Percentiles rank a stretch among this genome's conserved stretches.
Conservation (phyloP, 1,140 invertebrate genomes). For the Anagrus nilaparvatae region DNA sequence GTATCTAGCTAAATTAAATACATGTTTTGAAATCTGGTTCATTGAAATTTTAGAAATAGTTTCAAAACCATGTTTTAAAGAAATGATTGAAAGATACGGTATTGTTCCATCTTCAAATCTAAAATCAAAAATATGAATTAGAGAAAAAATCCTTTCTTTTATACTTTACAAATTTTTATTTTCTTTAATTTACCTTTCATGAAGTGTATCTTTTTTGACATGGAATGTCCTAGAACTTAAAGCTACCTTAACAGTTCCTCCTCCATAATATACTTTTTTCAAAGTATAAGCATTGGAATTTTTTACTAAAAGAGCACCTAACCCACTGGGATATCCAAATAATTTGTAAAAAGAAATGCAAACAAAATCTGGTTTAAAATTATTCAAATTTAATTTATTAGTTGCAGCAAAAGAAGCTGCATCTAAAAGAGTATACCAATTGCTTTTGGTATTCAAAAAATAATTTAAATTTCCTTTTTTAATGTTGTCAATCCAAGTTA, state of each 20-base stretch:
- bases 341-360: constrained; percentile 95
- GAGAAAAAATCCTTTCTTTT: not conserved
- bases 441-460: constrained; percentile 28
- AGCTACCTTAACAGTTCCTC: constrained; percentile 79
- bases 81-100: constrained; percentile 75
- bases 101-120: constrained; percentile 94
- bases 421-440: constrained; percentile 78
- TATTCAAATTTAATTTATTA: constrained; percentile 63
- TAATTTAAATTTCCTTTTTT: constrained; percentile 49
- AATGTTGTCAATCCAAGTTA: constrained; percentile 59
- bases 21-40: constrained; percentile 59
- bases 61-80: constrained; percentile 74
- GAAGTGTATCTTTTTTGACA: constrained; percentile 52
- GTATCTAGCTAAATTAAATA: constrained; percentile 66
- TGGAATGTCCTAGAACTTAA: constrained; percentile 60
- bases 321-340: constrained; percentile 93
- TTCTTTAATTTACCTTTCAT: constrained; percentile 54
- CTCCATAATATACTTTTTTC: constrained; percentile 77
- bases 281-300: constrained; percentile 55
- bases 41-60: constrained; percentile 53
- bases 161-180: not conserved
- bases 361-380: constrained; percentile 76
- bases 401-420: constrained; percentile 76
- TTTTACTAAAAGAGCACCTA: constrained; percentile 76
- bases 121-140: constrained; percentile 16